phyloP scores from a whole-genome alignment of 2,113 vertebrate genomes.

The Vombatus ursinus region DNA sequence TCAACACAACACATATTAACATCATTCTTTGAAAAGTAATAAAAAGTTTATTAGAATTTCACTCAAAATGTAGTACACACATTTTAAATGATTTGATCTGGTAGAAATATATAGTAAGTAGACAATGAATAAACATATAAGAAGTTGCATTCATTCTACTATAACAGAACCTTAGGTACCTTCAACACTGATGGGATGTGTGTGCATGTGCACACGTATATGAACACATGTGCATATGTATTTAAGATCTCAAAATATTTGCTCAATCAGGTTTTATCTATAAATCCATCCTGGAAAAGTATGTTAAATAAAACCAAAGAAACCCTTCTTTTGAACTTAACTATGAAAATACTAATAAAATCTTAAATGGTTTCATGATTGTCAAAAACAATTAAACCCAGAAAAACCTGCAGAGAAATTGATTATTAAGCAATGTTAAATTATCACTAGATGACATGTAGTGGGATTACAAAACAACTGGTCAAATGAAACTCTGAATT shows the following conservation, averaged over 20 bases:
- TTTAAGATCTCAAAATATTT: neutral
- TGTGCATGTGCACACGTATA: neutral
- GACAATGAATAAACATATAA: conserved; percentile 14
- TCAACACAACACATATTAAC: conserved; percentile 33
- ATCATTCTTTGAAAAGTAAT: conserved; percentile 39
- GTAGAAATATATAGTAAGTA: conserved; percentile 2
- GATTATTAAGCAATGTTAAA: neutral
- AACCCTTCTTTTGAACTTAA: conserved; percentile 52
- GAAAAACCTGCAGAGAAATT: neutral
- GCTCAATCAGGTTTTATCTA: conserved; percentile 41
- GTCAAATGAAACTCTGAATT: conserved; percentile 4
- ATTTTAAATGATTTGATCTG: neutral
- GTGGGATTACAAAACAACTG: neutral
- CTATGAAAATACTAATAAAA: conserved; percentile 53
- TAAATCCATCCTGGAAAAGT: conserved; percentile 58
- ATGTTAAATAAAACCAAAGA: conserved; percentile 48
- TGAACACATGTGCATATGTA: neutral
- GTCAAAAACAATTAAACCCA: conserved; percentile 37
- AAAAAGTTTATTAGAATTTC: conserved; percentile 3
- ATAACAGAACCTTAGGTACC: neutral
- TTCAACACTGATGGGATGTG: neutral
- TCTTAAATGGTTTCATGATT: conserved; percentile 34
- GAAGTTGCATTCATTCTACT: neutral
- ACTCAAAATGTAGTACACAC: conserved; percentile 34
- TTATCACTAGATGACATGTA: neutral